phyloP scores from a whole-genome alignment of 2,888 invertebrate species.

The Eupithecia abbreviata region DNA sequence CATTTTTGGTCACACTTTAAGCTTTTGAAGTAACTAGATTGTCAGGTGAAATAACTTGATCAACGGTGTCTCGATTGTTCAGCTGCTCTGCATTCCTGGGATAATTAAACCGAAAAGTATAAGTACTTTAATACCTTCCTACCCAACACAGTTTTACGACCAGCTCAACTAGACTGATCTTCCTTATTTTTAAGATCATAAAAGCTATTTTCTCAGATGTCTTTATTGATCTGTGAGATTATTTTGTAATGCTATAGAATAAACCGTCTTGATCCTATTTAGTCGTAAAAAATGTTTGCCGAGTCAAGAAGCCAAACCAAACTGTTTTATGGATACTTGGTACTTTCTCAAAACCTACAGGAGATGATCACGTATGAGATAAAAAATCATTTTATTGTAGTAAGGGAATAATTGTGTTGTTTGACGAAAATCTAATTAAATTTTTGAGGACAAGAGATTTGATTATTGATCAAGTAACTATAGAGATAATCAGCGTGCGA shows the following conservation, averaged over 20 bases:
- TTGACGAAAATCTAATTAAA: too few species aligned
- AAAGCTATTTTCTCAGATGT: constrained; percentile 7
- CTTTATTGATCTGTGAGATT: background rate
- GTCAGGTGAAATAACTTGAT: background rate
- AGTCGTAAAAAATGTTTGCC: background rate
- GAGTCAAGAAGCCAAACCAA: background rate
- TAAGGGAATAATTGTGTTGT: too few species aligned
- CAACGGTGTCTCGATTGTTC: background rate
- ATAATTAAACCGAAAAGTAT: background rate
- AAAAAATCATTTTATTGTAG: too few species aligned
- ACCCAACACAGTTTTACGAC: background rate
- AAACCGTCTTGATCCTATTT: background rate
- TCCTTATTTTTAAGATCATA: constrained; percentile 5
- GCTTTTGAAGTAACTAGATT: background rate
- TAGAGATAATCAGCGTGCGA: background rate
- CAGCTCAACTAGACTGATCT: constrained; percentile 8
- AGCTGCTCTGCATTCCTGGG: background rate
- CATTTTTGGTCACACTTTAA: background rate
- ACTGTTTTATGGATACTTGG: background rate
- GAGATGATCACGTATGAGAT: background rate
- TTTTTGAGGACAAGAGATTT: background rate
- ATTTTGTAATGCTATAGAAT: background rate
- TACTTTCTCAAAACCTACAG: background rate
- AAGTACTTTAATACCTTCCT: background rate
- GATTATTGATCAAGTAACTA: background rate